Percentiles rank a stretch among this genome's conserved stretches.
Conservation (phyloP, 2,888 invertebrate species). For the Coenonympha glycerion region DNA sequence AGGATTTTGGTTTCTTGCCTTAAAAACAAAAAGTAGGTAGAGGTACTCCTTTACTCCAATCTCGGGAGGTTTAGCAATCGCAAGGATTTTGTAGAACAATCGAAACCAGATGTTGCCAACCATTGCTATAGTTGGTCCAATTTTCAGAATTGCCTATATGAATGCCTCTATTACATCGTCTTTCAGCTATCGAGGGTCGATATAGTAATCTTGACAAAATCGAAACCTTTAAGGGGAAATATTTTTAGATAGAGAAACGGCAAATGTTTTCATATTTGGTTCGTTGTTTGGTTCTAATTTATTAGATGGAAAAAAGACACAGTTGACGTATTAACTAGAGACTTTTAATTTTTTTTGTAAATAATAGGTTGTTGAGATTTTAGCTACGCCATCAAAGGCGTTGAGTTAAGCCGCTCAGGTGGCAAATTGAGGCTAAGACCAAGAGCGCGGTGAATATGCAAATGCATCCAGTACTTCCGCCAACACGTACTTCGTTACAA, state of each 20-base stretch:
- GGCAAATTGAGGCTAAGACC: no score
- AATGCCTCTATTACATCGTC: neutral
- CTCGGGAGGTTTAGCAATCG: neutral
- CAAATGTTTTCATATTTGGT: neutral
- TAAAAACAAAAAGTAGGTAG: neutral
- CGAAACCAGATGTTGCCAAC: constrained; percentile 19
- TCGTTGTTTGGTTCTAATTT: neutral
- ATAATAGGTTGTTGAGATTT: no score
- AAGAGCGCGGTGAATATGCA: no score
- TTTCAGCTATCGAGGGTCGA: neutral
- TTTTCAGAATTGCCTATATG: constrained; percentile 15
- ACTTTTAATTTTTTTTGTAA: no score
- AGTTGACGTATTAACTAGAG: no score
- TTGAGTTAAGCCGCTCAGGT: no score
- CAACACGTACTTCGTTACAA: no score
- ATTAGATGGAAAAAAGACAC: no score
- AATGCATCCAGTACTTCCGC: no score
- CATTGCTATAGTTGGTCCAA: constrained; percentile 4
- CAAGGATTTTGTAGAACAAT: constrained; percentile 15
- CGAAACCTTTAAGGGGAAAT: neutral
- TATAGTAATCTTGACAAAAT: constrained; percentile 2
- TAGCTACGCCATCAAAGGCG: no score
- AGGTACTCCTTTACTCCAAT: neutral
- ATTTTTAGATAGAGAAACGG: neutral
- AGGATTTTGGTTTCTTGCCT: neutral